Percentiles rank a stretch among this genome's conserved stretches.
Evolutionary conservation across 1,140 invertebrate genomes (phyloP).

Genomic region (Caenorhabditis inopinata): DNA sequence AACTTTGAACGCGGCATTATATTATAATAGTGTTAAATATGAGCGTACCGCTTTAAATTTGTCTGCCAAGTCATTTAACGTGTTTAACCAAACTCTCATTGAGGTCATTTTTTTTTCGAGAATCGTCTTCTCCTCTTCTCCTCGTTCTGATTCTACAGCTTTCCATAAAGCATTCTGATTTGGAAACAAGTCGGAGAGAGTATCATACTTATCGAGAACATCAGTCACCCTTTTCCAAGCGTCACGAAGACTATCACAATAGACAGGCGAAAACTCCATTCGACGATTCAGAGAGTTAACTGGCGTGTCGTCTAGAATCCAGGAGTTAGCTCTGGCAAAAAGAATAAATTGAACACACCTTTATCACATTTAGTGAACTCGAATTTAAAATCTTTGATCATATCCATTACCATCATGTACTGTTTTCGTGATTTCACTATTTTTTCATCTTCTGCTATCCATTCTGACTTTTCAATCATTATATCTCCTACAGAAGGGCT

Average conservation of each 20-base stretch:
- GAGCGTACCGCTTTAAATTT: background rate
- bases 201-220: constrained; percentile 18
- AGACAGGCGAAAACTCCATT: background rate
- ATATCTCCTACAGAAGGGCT: background rate
- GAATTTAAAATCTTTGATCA: constrained; percentile 12
- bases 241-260: constrained; percentile 6
- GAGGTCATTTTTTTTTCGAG: background rate
- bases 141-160: background rate
- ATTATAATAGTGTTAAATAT: too few relatives aligned
- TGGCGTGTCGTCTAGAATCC: background rate
- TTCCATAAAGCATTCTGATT: constrained; percentile 9
- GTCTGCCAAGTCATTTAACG: constrained; percentile 28
- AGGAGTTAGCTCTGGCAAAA: too few relatives aligned
- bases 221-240: background rate
- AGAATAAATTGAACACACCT: constrained; percentile 13
- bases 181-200: background rate
- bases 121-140: background rate
- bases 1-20: too few relatives aligned
- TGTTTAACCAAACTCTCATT: constrained; percentile 40
- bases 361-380: constrained; percentile 3
- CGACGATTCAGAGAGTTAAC: background rate
- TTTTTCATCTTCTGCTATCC: constrained; percentile 19
- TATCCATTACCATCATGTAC: constrained; percentile 34
- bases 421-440: background rate
- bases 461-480: constrained; percentile 17